phyloP scores from a whole-genome alignment of 2,113 vertebrate species.

The Oryzias curvinotus region DNA sequence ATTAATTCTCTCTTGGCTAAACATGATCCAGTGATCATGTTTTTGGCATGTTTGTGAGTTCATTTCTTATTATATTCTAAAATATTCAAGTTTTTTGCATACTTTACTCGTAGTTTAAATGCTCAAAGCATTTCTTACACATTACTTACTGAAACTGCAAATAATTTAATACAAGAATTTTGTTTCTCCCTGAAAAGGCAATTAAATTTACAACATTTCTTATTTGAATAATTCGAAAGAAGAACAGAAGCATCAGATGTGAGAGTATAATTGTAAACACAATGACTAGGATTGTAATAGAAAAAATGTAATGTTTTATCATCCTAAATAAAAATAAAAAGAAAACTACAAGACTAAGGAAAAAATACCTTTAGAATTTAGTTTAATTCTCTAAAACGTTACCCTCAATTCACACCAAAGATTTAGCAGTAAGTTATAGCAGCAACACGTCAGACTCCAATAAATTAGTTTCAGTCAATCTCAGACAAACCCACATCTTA shows the following conservation, averaged over 20 bases:
- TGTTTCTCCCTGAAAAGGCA: slow-evolving; percentile 7
- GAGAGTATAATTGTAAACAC: slow-evolving; percentile 12
- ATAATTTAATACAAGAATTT: slow-evolving; percentile 17
- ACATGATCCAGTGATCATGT: neutral
- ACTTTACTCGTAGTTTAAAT: neutral
- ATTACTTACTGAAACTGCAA: neutral
- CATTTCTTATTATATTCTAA: neutral
- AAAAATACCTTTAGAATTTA: too few species aligned
- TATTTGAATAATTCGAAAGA: slow-evolving; percentile 11
- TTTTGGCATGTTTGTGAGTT: too few species aligned
- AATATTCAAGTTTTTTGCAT: slow-evolving; percentile 9
- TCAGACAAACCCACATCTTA: too few species aligned
- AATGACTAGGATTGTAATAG: slow-evolving; percentile 6
- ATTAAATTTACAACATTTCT: slow-evolving; percentile 7
- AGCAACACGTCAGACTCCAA: too few species aligned
- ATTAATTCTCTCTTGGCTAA: neutral
- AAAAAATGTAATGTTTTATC: slow-evolving; percentile 20
- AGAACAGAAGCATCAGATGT: neutral
- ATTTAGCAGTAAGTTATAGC: too few species aligned
- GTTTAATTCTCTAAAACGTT: too few species aligned
- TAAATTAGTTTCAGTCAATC: too few species aligned
- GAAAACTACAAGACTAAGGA: too few species aligned
- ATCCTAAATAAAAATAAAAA: neutral
- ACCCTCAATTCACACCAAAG: too few species aligned
- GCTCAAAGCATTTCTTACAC: neutral